phyloP scores from a whole-genome alignment of 1,140 invertebrate species.

The Stegodyphus mimosarum region DNA sequence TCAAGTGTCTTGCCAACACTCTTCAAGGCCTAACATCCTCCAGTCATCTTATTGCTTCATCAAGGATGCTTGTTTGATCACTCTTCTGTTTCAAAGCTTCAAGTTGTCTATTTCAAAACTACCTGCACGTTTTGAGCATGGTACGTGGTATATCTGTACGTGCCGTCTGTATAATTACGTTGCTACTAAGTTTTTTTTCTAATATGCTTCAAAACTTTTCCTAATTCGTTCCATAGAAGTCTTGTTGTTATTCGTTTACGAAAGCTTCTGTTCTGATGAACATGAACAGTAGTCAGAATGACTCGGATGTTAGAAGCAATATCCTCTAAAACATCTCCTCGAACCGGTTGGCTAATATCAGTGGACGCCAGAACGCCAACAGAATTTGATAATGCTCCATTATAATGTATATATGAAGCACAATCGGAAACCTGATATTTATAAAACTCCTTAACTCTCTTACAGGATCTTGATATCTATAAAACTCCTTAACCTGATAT shows the following conservation, averaged over 20 bases:
- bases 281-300: background rate
- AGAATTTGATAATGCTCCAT: background rate
- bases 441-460: conserved; percentile 1
- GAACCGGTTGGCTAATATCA: background rate
- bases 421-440: background rate
- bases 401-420: conserved; percentile 20
- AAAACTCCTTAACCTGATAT: background rate
- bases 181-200: too few species aligned
- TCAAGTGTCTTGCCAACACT: too few species aligned
- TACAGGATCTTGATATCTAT: too few species aligned
- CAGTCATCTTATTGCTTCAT: too few species aligned
- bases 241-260: background rate
- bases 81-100: too few species aligned
- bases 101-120: too few species aligned
- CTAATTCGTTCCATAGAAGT: conserved; percentile 13
- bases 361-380: conserved; percentile 8
- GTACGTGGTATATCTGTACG: too few species aligned
- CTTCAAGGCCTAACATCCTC: too few species aligned
- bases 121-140: too few species aligned
- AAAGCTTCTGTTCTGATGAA: background rate
- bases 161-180: too few species aligned
- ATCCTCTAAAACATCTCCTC: conserved; percentile 1
- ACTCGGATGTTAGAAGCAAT: background rate
- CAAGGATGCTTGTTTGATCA: too few species aligned
- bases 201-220: too few species aligned